Percentiles rank a stretch among this genome's conserved stretches.
Conservation (phyloP, 2,888 invertebrate species). For the Agonopterix subpropinquella region DNA sequence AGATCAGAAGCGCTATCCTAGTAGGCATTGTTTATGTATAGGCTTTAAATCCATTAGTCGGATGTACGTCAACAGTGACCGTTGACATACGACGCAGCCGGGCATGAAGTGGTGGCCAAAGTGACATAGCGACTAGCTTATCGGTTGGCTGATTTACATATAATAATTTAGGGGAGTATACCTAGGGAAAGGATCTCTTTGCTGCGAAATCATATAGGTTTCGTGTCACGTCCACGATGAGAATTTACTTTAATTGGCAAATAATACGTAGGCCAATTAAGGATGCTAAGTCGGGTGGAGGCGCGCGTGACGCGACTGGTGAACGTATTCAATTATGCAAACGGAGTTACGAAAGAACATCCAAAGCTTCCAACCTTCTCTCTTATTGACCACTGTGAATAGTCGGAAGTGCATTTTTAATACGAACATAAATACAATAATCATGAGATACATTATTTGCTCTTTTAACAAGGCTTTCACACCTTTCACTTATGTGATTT, state of each 20-base stretch:
- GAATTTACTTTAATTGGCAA: constrained; percentile 77
- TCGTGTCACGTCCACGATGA: constrained; percentile 70
- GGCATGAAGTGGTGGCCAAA: constrained; percentile 18
- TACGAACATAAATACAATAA: not conserved
- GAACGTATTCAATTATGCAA: constrained; percentile 73
- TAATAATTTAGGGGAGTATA: constrained; percentile 37
- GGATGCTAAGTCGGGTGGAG: constrained; percentile 72
- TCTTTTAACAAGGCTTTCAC: constrained; percentile 28
- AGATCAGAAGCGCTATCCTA: constrained; percentile 15
- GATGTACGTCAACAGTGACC: constrained; percentile 27
- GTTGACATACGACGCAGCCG: constrained; percentile 19
- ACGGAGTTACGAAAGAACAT: constrained; percentile 62
- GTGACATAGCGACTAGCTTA: constrained; percentile 8
- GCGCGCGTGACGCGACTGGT: constrained; percentile 70
- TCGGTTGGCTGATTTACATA: constrained; percentile 37
- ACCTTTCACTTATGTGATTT: constrained; percentile 36
- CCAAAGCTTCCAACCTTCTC: constrained; percentile 26
- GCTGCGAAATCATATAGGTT: constrained; percentile 55
- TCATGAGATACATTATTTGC: constrained; percentile 8
- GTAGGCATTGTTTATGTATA: constrained; percentile 25
- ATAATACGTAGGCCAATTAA: constrained; percentile 76
- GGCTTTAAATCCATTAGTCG: constrained; percentile 24
- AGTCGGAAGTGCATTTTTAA: constrained; percentile 12
- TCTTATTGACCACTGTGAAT: constrained; percentile 38
- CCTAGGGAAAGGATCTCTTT: constrained; percentile 42